A percentile compares a stretch with the other conserved stretches of the same genome.
Conservation (phyloP, 1,140 invertebrate species). For the Steinernema khuongi region DNA sequence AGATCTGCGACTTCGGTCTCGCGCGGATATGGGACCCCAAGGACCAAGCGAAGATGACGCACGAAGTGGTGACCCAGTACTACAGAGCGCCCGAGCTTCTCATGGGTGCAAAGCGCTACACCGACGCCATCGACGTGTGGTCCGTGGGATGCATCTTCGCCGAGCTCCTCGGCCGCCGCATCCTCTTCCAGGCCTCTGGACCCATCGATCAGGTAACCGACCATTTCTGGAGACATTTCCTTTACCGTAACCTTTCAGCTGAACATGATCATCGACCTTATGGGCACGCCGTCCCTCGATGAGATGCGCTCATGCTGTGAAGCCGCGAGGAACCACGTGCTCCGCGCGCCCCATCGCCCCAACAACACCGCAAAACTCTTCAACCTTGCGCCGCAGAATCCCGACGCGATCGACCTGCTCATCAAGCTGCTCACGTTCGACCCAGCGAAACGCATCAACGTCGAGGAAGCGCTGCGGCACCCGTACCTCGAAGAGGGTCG, state of each 20-base stretch:
- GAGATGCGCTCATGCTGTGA: conserved; percentile 94
- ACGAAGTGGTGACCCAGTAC: conserved; percentile 82
- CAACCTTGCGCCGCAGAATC: conserved; percentile 78
- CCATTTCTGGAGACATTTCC: conserved; percentile 17
- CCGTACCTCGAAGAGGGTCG: conserved; percentile 94
- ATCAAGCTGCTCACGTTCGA: conserved; percentile 96
- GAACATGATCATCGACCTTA: conserved; percentile 89
- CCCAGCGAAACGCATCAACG: conserved; percentile 74
- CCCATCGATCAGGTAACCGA: conserved; percentile 80
- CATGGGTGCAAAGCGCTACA: conserved; percentile 62
- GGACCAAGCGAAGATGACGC: conserved; percentile 88
- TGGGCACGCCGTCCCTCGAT: conserved; percentile 85
- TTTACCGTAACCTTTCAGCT: conserved; percentile 66
- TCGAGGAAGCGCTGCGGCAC: conserved; percentile 86
- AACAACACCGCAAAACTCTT: conserved; percentile 82
- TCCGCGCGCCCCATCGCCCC: conserved; percentile 78
- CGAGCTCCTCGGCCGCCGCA: conserved; percentile 83
- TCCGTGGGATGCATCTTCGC: conserved; percentile 99
- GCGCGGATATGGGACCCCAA: conserved; percentile 83
- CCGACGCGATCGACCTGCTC: conserved; percentile 90
- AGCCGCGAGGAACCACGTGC: conserved; percentile 85
- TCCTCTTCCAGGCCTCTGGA: conserved; percentile 91
- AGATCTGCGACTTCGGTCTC: conserved; percentile 67
- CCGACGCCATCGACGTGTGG: conserved; percentile 90
- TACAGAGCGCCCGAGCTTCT: conserved; percentile 70